Evolutionary conservation across 2,113 vertebrate species (phyloP), one percentile per base, ranked within the genome.

Genomic region (Tragelaphus scriptus): DNA sequence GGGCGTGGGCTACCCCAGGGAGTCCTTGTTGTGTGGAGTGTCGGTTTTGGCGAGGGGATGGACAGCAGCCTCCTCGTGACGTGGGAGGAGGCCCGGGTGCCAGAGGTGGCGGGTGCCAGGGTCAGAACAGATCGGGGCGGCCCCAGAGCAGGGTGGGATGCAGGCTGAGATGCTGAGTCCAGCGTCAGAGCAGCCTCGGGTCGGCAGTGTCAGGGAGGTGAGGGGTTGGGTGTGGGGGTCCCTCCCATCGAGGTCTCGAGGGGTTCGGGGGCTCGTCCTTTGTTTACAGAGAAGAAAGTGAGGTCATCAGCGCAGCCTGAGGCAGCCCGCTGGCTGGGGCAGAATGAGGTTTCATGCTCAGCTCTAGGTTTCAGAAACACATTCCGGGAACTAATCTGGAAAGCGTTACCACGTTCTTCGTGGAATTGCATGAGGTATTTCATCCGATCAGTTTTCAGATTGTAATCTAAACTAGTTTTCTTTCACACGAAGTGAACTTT

Each of bases 61-160:
- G 8, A 13, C 16, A 5, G 71, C 9, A 30, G 28, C 23, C n/a
- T 17, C 5, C 7, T 0, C 0, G 2, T 2, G 6, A 12, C 5
- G 1, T 2, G 23, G 11, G n/a, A 2, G 61, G 30, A 32, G 79
- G n/a, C 85, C 25, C 0, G 4, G 4, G 47, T 26, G 49, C n/a
- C 5, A 0, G 58, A 11, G 85, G 58, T 2, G 23, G 32, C 30
- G 0, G 2, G 7, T 16, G 59, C 53, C 0, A 0, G 16, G 59
- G 36, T n/a, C 12, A 56, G 13, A 16, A 7, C 6, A 5, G 49
- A 49, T 6, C 15, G 49, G 85, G 0, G 6, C 5, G 19, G n/a
- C 8, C 19, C 19, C 23, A 53, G 79, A 32, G 47, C 63, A 44
- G 17, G 56, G 16, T 5, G 6, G 26, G 30, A 7, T 5, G 15